A percentile compares a stretch with the other conserved stretches of the same genome.
These are phyloP conservation scores for Papilio elwesi DNA, from an alignment of 2,888 invertebrate genomes.

Conservation along the genomic window DNA sequence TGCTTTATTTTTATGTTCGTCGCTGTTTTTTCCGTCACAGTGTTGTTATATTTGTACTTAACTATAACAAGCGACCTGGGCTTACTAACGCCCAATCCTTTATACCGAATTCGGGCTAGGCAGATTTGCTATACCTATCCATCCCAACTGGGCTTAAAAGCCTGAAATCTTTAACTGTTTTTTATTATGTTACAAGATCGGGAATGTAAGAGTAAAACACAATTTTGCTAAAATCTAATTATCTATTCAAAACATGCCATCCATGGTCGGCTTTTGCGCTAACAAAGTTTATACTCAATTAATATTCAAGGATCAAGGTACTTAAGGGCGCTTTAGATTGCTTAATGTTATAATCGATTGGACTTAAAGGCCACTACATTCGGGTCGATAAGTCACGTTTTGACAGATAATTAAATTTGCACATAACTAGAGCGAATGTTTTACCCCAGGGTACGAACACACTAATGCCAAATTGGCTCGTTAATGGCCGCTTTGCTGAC, in stretches of 20 bases:
- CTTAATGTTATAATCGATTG: conserved; percentile 28
- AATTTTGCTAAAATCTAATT: conserved; percentile 1
- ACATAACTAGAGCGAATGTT: conserved; percentile 17
- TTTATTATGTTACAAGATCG: neutral
- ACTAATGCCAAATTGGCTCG: neutral
- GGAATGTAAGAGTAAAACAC: neutral
- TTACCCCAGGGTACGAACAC: neutral
- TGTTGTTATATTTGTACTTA: too few species aligned
- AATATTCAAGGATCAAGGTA: conserved; percentile 48
- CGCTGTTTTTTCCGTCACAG: too few species aligned
- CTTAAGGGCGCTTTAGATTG: conserved; percentile 28
- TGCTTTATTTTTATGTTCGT: too few species aligned
- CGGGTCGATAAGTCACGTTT: conserved; percentile 35
- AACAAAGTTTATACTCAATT: conserved; percentile 56
- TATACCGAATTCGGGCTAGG: too few species aligned
- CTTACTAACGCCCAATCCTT: too few species aligned
- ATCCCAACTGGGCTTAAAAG: neutral
- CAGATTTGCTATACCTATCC: neutral
- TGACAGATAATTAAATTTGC: conserved; percentile 27
- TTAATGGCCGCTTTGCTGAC: conserved; percentile 12
- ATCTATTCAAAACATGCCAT: conserved; percentile 12
- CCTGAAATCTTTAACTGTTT: neutral
- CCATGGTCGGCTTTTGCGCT: conserved; percentile 46
- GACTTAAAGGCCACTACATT: conserved; percentile 27
- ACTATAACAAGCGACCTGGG: too few species aligned